These are phyloP conservation scores for Drosophila teissieri DNA, from an alignment of 1,140 invertebrate genomes.

Conservation along the genomic window DNA sequence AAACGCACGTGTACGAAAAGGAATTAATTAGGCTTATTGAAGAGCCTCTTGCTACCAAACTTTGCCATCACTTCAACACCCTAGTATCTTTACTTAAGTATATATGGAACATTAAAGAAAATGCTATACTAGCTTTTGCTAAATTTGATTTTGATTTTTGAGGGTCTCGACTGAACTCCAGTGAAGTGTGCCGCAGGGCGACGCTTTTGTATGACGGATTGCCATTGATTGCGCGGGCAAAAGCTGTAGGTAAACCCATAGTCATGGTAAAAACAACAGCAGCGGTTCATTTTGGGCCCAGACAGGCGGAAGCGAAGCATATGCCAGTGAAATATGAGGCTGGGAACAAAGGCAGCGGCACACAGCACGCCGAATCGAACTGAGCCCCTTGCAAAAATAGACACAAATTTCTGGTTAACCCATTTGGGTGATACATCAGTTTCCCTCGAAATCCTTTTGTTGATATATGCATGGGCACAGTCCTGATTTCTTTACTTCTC, in stretches of 20 bases:
- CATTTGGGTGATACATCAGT: background rate
- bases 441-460: no score
- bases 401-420: constrained; percentile 17
- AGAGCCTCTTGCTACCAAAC: background rate
- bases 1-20: constrained; percentile 3
- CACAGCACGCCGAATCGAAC: constrained; percentile 22
- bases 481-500: no score
- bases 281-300: constrained; percentile 6
- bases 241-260: background rate
- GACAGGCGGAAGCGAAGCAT: constrained; percentile 38
- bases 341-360: constrained; percentile 57
- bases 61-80: no score
- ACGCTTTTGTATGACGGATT: constrained; percentile 25
- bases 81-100: no score
- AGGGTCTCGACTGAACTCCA: constrained; percentile 10
- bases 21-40: constrained; percentile 39
- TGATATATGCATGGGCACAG: no score
- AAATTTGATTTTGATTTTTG: background rate
- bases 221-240: constrained; percentile 28
- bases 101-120: background rate
- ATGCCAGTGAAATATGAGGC: constrained; percentile 48
- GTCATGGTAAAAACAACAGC: constrained; percentile 3
- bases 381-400: constrained; percentile 46
- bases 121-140: background rate
- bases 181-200: constrained; percentile 7